phyloP scores from a whole-genome alignment of 2,113 vertebrate species.

The Phrynosoma blainvillii region DNA sequence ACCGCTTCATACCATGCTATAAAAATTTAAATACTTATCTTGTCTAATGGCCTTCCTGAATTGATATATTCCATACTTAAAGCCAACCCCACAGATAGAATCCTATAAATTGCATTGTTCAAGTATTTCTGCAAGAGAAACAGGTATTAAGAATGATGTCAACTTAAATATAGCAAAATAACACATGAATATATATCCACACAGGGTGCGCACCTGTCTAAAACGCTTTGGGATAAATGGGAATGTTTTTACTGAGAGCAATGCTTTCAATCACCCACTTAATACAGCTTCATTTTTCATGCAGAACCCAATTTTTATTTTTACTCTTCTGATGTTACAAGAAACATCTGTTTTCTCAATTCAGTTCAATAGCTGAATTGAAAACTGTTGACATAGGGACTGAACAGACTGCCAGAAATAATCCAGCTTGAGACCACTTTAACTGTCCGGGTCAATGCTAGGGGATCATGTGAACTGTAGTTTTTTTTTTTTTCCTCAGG shows the following conservation, averaged over 20 bases:
- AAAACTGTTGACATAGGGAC: slow-evolving; percentile 45
- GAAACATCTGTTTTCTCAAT: slow-evolving; percentile 43
- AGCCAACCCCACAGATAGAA: not conserved
- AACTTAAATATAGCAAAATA: slow-evolving; percentile 39
- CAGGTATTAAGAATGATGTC: not conserved
- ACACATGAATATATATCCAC: slow-evolving; percentile 25
- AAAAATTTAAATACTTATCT: too few relatives aligned
- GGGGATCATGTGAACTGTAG: too few relatives aligned
- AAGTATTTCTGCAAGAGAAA: not conserved
- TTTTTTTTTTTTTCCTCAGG: too few relatives aligned
- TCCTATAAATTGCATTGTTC: not conserved
- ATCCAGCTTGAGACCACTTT: too few relatives aligned
- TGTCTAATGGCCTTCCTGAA: not conserved
- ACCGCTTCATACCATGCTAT: too few relatives aligned
- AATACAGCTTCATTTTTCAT: slow-evolving; percentile 44
- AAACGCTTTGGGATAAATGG: slow-evolving; percentile 31
- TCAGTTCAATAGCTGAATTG: slow-evolving; percentile 52
- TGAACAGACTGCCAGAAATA: slow-evolving; percentile 2
- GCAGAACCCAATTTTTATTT: slow-evolving; percentile 57
- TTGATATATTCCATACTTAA: not conserved
- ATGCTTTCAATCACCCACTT: slow-evolving; percentile 34
- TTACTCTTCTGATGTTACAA: slow-evolving; percentile 40
- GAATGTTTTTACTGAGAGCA: slow-evolving; percentile 46
- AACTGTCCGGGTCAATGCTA: too few relatives aligned
- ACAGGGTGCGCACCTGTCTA: not conserved